Percentiles rank a stretch among this genome's conserved stretches.
Conservation (phyloP, 2,888 invertebrate species). For the Calameuta pallipes region DNA sequence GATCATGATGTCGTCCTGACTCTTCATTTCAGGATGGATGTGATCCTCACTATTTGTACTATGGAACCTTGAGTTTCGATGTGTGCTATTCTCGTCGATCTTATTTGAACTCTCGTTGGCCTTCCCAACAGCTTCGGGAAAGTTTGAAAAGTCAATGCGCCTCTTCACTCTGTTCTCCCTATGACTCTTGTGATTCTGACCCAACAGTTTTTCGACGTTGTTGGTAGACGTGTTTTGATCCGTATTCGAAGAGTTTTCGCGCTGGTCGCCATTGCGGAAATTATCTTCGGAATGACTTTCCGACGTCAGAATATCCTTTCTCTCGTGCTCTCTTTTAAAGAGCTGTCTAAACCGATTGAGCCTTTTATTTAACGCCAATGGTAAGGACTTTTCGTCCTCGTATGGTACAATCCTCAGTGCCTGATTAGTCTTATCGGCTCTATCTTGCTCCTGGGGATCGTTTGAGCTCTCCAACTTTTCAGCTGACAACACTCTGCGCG, state of each 20-base stretch:
- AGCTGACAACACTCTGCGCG: conserved; percentile 26
- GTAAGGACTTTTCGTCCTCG: conserved; percentile 51
- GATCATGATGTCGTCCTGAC: conserved; percentile 1
- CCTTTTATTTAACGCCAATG: conserved; percentile 52
- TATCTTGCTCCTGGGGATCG: background rate
- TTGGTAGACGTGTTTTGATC: conserved; percentile 19
- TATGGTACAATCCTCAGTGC: conserved; percentile 14
- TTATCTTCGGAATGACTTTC: conserved; percentile 25
- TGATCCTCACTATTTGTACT: conserved; percentile 50
- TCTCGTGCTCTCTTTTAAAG: conserved; percentile 55
- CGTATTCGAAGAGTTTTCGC: conserved; percentile 20
- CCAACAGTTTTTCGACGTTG: conserved; percentile 25
- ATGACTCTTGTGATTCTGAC: conserved; percentile 22
- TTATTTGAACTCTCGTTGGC: background rate
- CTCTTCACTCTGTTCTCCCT: conserved; percentile 40
- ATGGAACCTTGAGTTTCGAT: conserved; percentile 43
- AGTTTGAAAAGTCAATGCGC: conserved; percentile 47
- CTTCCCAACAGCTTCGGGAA: conserved; percentile 3
- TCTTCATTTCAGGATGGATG: background rate
- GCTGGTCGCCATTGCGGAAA: conserved; percentile 11
- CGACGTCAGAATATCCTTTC: conserved; percentile 25
- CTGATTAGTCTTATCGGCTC: background rate
- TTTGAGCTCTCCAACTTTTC: conserved; percentile 23
- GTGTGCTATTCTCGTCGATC: conserved; percentile 36
- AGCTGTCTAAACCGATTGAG: conserved; percentile 54